A percentile compares a stretch with the other conserved stretches of the same genome.
phyloP scores from a whole-genome alignment of 2,113 vertebrate genomes.

The Semicossyphus pulcher region DNA sequence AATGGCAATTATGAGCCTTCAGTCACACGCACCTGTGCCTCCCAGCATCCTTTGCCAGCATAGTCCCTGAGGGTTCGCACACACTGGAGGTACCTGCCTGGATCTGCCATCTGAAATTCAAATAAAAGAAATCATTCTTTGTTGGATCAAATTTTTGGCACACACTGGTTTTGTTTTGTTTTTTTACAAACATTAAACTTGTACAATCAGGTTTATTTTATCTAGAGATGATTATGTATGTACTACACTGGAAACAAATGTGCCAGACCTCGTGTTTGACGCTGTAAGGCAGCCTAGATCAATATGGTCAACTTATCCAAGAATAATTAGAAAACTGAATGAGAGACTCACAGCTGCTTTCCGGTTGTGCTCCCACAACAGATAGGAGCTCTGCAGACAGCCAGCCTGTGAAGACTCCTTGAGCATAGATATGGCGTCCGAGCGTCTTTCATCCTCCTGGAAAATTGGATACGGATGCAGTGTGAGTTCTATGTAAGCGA shows the following conservation, averaged over 20 bases:
- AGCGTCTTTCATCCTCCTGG: slow-evolving; percentile 88
- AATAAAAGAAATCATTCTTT: background rate
- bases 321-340: background rate
- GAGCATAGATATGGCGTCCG: slow-evolving; percentile 87
- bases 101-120: slow-evolving; percentile 87
- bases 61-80: slow-evolving; percentile 94
- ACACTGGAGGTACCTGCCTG: slow-evolving; percentile 93
- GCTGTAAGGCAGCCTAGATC: too few species aligned
- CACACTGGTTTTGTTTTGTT: too few species aligned
- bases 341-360: slow-evolving; percentile 86
- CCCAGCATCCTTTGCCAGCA: slow-evolving; percentile 95
- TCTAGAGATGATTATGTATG: background rate
- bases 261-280: too few species aligned
- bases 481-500: too few species aligned
- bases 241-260: background rate
- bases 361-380: slow-evolving; percentile 92
- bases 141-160: too few species aligned
- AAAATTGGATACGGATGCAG: slow-evolving; percentile 6
- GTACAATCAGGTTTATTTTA: too few species aligned
- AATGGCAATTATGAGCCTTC: background rate
- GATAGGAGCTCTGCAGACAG: slow-evolving; percentile 92
- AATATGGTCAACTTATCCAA: background rate
- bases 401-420: slow-evolving; percentile 90
- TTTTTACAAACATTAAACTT: too few species aligned
- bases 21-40: slow-evolving; percentile 88